These are phyloP conservation scores for Bucco capensis DNA, from an alignment of 2,113 vertebrate genomes.

Conservation along the genomic window DNA sequence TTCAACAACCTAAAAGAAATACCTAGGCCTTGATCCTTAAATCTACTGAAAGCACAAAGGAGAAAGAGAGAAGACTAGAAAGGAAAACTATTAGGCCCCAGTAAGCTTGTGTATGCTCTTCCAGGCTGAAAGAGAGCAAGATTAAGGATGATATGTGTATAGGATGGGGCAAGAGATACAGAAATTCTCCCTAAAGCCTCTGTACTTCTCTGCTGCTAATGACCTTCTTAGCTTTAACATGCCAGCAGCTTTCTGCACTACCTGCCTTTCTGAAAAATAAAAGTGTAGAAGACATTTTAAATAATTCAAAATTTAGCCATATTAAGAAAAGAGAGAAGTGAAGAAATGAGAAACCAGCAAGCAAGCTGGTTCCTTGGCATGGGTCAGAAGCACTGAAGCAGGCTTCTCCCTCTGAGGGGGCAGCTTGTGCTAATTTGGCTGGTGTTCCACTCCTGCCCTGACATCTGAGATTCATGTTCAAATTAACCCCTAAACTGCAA, in stretches of 20 bases:
- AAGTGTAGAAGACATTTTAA: background rate
- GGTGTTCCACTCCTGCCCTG: background rate
- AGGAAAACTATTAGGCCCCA: background rate
- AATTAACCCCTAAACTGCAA: background rate
- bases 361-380: background rate
- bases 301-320: background rate
- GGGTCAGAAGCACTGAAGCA: background rate
- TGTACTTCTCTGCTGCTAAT: background rate
- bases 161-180: background rate
- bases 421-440: background rate
- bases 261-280: background rate
- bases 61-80: background rate
- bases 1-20: slow-evolving; percentile 36
- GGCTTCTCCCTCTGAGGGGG: background rate
- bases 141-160: background rate
- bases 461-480: background rate
- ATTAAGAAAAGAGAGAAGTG: background rate
- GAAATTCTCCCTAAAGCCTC: slow-evolving; percentile 25
- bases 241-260: background rate
- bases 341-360: slow-evolving; percentile 4
- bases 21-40: slow-evolving; percentile 36
- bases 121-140: background rate
- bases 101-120: background rate
- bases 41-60: slow-evolving; percentile 18
- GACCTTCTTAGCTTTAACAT: background rate